Conservation (phyloP, 2,113 vertebrate genomes). For the Casuarius casuarius region DNA sequence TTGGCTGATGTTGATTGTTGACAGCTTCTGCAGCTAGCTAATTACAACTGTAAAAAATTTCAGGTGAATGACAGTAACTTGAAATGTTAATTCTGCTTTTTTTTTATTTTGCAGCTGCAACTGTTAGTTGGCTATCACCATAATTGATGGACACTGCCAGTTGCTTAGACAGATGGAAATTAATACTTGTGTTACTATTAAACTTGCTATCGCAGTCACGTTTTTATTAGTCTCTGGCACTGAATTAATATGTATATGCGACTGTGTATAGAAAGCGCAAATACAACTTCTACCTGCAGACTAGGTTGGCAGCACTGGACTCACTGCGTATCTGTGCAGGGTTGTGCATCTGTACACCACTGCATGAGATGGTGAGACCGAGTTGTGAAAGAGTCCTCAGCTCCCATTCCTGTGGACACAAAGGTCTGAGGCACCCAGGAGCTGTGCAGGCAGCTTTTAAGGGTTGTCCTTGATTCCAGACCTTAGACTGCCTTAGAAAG, state of each 20-base stretch:
- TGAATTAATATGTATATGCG: not conserved
- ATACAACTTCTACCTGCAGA: not conserved
- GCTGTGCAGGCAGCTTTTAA: not conserved
- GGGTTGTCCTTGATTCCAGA: not conserved
- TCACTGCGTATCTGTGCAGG: accelerated
- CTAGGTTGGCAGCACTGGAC: not conserved
- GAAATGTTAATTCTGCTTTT: constrained; percentile 86
- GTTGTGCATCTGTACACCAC: accelerated
- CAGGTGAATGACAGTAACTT: constrained; percentile 88
- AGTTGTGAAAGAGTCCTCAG: not conserved
- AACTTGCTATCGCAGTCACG: constrained; percentile 75
- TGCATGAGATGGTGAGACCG: not conserved
- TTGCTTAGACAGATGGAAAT: constrained; percentile 90
- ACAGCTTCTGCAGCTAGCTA: constrained; percentile 78
- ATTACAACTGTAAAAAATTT: constrained; percentile 86
- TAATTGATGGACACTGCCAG: constrained; percentile 94
- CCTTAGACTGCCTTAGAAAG: not conserved
- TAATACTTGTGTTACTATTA: constrained; percentile 90
- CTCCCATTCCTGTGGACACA: accelerated
- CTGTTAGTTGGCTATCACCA: constrained; percentile 84
- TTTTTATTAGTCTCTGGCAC: constrained; percentile 45
- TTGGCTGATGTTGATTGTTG: constrained; percentile 74
- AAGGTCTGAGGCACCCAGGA: not conserved
- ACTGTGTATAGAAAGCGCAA: not conserved
- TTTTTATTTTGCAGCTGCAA: constrained; percentile 86